Conservation (phyloP, 2,113 vertebrate species). For the Oplegnathus fasciatus region DNA sequence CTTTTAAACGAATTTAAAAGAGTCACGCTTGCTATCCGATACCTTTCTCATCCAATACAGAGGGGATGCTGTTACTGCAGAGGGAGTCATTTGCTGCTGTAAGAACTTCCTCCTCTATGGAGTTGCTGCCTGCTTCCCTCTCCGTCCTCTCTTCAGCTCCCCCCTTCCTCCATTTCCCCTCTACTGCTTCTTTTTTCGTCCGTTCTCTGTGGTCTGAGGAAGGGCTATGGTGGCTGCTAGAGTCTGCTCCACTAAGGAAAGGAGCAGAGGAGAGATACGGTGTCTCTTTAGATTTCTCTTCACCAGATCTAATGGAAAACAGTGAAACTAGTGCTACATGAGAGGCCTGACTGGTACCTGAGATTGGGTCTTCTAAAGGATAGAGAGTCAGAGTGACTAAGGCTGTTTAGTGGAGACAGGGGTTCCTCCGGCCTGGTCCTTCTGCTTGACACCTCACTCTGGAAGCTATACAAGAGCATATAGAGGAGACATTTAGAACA, state of each 20-base stretch:
- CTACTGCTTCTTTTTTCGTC: conserved; percentile 75
- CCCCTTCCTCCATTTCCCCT: conserved; percentile 80
- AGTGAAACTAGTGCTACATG: neutral
- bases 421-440: conserved; percentile 79
- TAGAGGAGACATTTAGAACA: neutral
- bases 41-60: conserved; percentile 91
- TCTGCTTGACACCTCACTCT: conserved; percentile 79
- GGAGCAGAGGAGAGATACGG: neutral
- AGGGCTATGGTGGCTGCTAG: conserved; percentile 84
- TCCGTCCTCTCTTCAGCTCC: conserved; percentile 77
- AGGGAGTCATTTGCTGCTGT: conserved; percentile 88
- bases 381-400: conserved; percentile 87
- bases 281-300: neutral
- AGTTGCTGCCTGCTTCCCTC: conserved; percentile 81
- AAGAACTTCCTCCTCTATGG: conserved; percentile 88
- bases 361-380: conserved; percentile 86
- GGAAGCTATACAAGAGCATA: conserved; percentile 74
- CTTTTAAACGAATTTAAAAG: neutral
- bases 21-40: neutral
- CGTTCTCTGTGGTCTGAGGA: conserved; percentile 83
- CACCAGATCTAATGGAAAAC: neutral
- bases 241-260: conserved; percentile 76
- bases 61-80: conserved; percentile 87
- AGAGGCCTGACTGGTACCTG: conserved; percentile 81
- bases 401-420: conserved; percentile 83